Evolutionary conservation across 2,888 invertebrate species (phyloP).

Genomic region (Tolmerus cingulatus): DNA sequence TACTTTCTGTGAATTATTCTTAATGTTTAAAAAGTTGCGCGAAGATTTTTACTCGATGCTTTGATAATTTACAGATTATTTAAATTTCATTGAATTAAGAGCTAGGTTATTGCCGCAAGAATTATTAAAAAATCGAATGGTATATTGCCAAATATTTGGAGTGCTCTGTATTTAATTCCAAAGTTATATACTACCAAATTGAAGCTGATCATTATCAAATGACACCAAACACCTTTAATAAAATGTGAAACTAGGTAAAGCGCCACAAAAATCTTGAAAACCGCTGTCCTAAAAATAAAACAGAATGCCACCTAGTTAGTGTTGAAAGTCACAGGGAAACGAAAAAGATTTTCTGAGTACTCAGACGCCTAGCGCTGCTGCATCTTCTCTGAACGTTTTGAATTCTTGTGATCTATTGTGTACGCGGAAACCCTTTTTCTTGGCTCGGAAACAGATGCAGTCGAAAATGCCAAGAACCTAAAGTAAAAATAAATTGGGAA

Average conservation of each 20-base stretch:
- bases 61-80: background rate
- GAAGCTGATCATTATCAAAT: background rate
- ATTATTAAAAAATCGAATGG: background rate
- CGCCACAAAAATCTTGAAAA: conserved; percentile 14
- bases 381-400: conserved; percentile 5
- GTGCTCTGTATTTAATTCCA: background rate
- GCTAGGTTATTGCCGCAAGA: background rate
- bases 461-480: conserved; percentile 24
- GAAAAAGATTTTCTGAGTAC: conserved; percentile 23
- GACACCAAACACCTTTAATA: background rate
- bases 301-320: conserved; percentile 9
- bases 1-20: too few relatives aligned
- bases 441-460: background rate
- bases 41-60: background rate
- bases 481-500: conserved; percentile 27
- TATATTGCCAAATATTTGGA: background rate
- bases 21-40: background rate
- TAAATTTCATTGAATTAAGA: too few relatives aligned
- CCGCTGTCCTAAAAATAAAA: conserved; percentile 25
- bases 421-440: conserved; percentile 12
- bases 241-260: conserved; percentile 7
- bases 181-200: background rate
- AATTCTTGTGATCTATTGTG: conserved; percentile 27
- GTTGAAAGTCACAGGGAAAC: conserved; percentile 14
- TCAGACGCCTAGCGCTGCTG: background rate